phyloP scores from a whole-genome alignment of 2,888 invertebrate genomes.

The Zhuqinia jingwanae region DNA sequence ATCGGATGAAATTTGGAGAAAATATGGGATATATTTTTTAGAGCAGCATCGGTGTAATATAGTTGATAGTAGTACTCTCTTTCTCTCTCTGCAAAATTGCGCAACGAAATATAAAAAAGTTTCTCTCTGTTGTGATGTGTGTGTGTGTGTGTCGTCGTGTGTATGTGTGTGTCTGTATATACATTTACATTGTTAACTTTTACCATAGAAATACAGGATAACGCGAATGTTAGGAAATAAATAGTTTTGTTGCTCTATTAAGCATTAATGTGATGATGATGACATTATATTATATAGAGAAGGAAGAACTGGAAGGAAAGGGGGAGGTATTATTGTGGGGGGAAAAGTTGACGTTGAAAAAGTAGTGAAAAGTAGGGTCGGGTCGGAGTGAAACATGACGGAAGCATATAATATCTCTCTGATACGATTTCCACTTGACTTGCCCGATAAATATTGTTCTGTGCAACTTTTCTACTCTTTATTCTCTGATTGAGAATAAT shows the following conservation, averaged over 20 bases:
- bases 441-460: slow-evolving; percentile 13
- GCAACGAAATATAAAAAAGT: not conserved
- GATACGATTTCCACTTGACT: slow-evolving; percentile 33
- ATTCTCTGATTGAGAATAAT: not conserved
- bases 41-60: too few species aligned
- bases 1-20: not conserved
- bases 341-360: slow-evolving; percentile 15
- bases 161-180: too few species aligned
- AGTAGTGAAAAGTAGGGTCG: slow-evolving; percentile 33
- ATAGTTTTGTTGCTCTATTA: not conserved
- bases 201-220: too few species aligned
- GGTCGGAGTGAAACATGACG: slow-evolving; percentile 29
- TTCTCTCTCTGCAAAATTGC: too few species aligned
- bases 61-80: too few species aligned
- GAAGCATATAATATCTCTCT: slow-evolving; percentile 10
- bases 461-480: not conserved
- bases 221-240: too few species aligned
- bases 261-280: not conserved
- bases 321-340: not conserved
- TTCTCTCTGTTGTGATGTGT: not conserved
- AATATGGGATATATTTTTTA: not conserved
- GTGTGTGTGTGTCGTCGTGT: not conserved
- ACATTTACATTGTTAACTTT: too few species aligned
- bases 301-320: not conserved
- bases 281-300: not conserved